These are phyloP conservation scores for Nyleta sp. DNA, from an alignment of 2,888 invertebrate species.

Conservation along the genomic window DNA sequence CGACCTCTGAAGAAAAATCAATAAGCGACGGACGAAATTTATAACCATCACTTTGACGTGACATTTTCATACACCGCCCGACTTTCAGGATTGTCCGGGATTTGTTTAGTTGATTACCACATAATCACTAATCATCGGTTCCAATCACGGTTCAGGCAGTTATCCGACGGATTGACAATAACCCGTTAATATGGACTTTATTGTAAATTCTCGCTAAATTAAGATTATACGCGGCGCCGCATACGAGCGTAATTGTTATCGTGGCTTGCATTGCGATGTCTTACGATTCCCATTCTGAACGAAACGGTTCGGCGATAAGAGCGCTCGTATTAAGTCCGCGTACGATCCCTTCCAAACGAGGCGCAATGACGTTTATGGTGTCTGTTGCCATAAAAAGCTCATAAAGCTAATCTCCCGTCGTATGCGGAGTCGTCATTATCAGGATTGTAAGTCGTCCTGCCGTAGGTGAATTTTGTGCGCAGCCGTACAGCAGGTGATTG, in stretches of 20 bases:
- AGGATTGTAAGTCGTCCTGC: conserved; percentile 43
- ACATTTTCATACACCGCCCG: too few species aligned
- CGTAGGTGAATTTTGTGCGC: conserved; percentile 30
- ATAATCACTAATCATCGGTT: too few species aligned
- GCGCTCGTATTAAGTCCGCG: conserved; percentile 46
- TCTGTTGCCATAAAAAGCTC: conserved; percentile 67
- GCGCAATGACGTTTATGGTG: conserved; percentile 69
- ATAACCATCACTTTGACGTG: too few species aligned
- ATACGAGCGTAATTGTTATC: conserved; percentile 40
- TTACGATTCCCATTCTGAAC: conserved; percentile 42
- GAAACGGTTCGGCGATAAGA: conserved; percentile 43
- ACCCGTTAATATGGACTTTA: conserved; percentile 28
- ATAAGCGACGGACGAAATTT: too few species aligned
- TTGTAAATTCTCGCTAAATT: conserved; percentile 32
- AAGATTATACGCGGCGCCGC: conserved; percentile 23
- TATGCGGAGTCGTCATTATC: conserved; percentile 55
- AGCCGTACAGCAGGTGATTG: conserved; percentile 51
- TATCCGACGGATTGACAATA: conserved; percentile 22
- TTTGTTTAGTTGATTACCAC: too few species aligned
- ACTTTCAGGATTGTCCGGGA: too few species aligned
- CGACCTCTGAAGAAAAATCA: too few species aligned
- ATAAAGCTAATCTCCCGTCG: conserved; percentile 69
- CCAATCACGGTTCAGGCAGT: too few species aligned
- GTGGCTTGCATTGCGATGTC: conserved; percentile 21
- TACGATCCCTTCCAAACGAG: conserved; percentile 39